Percentiles rank a stretch among this genome's conserved stretches.
phyloP scores from a whole-genome alignment of 2,888 invertebrate species.

The Frankliniella fusca region DNA sequence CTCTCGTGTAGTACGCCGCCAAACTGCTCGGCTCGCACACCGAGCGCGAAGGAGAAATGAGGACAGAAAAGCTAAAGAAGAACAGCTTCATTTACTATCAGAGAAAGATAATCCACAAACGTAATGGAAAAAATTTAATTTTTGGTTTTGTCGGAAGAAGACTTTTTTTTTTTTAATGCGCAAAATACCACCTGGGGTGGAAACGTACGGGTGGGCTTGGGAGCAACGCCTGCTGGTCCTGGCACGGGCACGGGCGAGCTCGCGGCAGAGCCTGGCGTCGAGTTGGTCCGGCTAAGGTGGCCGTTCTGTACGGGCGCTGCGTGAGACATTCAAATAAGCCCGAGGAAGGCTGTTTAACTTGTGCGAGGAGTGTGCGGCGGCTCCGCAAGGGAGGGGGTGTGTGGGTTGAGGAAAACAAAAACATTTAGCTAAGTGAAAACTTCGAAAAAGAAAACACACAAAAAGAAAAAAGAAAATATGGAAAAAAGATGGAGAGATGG shows the following conservation, averaged over 20 bases:
- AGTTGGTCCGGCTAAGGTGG: conserved; percentile 18
- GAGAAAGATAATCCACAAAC: too few relatives aligned
- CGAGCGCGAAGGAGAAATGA: neutral
- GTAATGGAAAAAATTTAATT: too few relatives aligned
- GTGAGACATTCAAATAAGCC: conserved; percentile 3
- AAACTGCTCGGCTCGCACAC: too few relatives aligned
- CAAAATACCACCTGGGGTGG: neutral
- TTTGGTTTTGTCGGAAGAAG: neutral
- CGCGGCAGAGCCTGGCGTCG: neutral
- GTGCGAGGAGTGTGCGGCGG: too few relatives aligned
- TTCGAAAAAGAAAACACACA: neutral
- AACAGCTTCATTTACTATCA: too few relatives aligned
- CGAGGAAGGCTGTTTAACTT: neutral
- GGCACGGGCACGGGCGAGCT: neutral
- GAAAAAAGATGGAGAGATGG: too few relatives aligned
- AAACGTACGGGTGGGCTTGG: conserved; percentile 14
- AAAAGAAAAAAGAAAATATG: too few relatives aligned
- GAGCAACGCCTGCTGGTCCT: neutral
- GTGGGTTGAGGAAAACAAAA: neutral
- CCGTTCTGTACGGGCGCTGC: neutral
- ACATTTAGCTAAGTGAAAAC: neutral
- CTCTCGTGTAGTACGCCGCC: neutral
- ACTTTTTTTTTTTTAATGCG: neutral
- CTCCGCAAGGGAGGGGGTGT: too few relatives aligned
- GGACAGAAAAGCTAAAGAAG: neutral